phyloP scores from a whole-genome alignment of 2,888 invertebrate species.

The Quadroppia sp. region DNA sequence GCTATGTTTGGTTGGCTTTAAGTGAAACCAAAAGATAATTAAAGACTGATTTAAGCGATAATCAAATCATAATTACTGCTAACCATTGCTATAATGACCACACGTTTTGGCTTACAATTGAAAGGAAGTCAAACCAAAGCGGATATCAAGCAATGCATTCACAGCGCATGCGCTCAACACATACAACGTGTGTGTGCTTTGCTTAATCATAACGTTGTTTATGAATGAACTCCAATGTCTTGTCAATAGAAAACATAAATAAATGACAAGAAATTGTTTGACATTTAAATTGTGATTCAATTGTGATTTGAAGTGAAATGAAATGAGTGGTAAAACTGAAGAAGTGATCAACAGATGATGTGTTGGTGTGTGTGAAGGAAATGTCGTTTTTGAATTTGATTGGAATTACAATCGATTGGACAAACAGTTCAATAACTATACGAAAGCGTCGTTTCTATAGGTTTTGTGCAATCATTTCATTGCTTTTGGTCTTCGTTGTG shows the following conservation, averaged over 20 bases:
- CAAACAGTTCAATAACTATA: not conserved
- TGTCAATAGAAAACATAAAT: no score
- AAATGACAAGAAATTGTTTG: no score
- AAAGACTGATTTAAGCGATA: not conserved
- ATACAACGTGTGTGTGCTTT: no score
- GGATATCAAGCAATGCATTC: not conserved
- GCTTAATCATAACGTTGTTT: no score
- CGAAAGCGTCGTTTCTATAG: slow-evolving; percentile 17
- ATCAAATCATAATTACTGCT: not conserved
- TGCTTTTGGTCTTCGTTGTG: not conserved
- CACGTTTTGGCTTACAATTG: not conserved
- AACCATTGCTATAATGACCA: not conserved
- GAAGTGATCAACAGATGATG: no score
- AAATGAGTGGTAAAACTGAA: no score
- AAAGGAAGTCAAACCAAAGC: not conserved
- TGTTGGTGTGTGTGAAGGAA: not conserved
- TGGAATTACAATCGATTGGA: not conserved
- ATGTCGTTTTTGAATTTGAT: not conserved
- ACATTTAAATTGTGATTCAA: no score
- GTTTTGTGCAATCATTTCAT: not conserved
- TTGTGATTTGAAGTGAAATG: no score
- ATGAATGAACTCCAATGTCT: no score
- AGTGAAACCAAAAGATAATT: slow-evolving; percentile 48
- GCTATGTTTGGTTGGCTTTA: slow-evolving; percentile 79
- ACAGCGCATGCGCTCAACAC: not conserved